Evolutionary conservation across 2,113 vertebrate species (phyloP), one percentile per base, ranked within the genome.

Genomic region (Taurulus bubalis): DNA sequence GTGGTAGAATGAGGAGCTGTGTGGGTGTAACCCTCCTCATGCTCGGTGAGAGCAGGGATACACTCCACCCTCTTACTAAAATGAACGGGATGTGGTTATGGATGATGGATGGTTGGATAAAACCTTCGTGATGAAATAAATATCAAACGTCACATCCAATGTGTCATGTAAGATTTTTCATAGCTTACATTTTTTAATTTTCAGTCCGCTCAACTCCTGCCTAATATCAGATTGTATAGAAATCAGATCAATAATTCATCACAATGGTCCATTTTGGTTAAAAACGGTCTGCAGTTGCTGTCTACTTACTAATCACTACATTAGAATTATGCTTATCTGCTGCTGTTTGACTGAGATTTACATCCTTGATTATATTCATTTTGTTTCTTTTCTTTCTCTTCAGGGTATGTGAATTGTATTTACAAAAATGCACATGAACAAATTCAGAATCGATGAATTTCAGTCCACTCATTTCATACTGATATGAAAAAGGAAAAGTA

Each of bases 31-130:
- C 56, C 47, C 3, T 40, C 51, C 2, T 77, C 26, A 62, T 36
- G 60, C 14, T 11, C 2, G 34, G 2, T 71, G 24, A 40, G 16
- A 56, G 1, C 32, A 24, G 10, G 14, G 12, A 58, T 49, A 24
- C 0, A 6, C 64, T 32, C 38, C 11, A 58, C 20, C 8, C 15
- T 3, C 26, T 22, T 24, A 18, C 22, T 10, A 45, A 8, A 53
- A n/a, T 45, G 34, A 55, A 58, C 26, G 36, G 34, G 60, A 71
- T 72, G 16, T 70, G 56, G 40, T 11, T 60, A n/a, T 40, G 67
- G 18, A 9, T 59, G 4, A 56, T 32, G 40, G 15, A 42, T 28
- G 2, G 14, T 12, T 75, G 34, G 32, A 71, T 11, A 49, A 58
- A 63, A 58, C 7, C 3, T 36, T 49, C 8, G 16, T 67, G 26